Evolutionary conservation across 2,113 vertebrate species (phyloP).

Genomic region (Tonatia bakeri): DNA sequence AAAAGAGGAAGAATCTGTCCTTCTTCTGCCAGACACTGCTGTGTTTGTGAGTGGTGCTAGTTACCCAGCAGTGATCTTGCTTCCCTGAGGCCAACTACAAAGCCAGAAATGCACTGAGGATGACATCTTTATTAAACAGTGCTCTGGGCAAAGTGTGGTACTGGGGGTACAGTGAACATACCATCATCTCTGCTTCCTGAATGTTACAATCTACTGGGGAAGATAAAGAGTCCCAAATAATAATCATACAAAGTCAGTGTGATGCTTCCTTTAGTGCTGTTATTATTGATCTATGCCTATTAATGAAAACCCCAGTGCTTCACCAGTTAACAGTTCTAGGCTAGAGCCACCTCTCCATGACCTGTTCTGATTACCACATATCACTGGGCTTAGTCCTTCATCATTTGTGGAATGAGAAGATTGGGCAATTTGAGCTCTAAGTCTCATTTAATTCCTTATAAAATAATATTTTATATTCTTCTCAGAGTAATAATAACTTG

Average conservation of each 20-base stretch:
- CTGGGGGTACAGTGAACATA: background rate
- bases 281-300: background rate
- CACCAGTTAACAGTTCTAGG: background rate
- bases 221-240: background rate
- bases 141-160: background rate
- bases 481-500: background rate
- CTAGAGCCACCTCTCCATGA: background rate
- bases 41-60: background rate
- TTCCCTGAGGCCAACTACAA: background rate
- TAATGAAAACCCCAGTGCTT: background rate
- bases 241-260: background rate
- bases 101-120: background rate
- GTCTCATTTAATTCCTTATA: constrained; percentile 5
- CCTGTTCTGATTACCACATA: background rate
- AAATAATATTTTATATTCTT: background rate
- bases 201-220: background rate
- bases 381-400: background rate
- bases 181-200: background rate
- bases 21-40: background rate
- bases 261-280: background rate
- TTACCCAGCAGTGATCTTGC: background rate
- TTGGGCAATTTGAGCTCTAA: background rate
- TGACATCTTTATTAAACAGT: background rate
- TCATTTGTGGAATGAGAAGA: background rate
- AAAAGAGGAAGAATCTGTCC: background rate